Conservation (phyloP, 2,797 vertebrate genomes). For the Pipistrellus nathusii region DNA sequence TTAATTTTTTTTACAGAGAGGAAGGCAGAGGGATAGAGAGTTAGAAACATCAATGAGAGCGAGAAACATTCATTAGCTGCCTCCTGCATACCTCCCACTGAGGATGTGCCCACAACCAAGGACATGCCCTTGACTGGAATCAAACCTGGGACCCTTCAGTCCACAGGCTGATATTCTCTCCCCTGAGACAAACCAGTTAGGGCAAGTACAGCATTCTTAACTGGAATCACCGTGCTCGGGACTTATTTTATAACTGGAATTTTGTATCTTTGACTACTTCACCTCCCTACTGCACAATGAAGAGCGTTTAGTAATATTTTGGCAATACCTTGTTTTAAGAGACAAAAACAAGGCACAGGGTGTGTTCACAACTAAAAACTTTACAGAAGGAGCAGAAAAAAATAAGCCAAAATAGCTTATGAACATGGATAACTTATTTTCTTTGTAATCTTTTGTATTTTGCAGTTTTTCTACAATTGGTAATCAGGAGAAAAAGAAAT, state of each 20-base stretch:
- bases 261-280: not conserved
- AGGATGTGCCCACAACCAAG: too few species aligned
- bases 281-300: not conserved
- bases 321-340: not conserved
- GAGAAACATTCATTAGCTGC: too few species aligned
- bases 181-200: too few species aligned
- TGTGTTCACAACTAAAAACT: conserved; percentile 23
- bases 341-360: not conserved
- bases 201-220: not conserved
- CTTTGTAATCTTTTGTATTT: not conserved
- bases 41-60: too few species aligned
- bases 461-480: not conserved
- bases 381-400: conserved; percentile 12
- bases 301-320: not conserved
- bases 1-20: too few species aligned
- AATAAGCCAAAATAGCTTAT: not conserved
- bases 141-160: too few species aligned
- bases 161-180: too few species aligned
- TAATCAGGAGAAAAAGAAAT: not conserved
- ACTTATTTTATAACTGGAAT: not conserved
- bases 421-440: not conserved
- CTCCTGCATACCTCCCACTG: too few species aligned
- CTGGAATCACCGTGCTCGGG: not conserved
- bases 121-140: too few species aligned
- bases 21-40: too few species aligned